Conservation (phyloP, 2,113 vertebrate genomes). For the Nycticryphes semicollaris region DNA sequence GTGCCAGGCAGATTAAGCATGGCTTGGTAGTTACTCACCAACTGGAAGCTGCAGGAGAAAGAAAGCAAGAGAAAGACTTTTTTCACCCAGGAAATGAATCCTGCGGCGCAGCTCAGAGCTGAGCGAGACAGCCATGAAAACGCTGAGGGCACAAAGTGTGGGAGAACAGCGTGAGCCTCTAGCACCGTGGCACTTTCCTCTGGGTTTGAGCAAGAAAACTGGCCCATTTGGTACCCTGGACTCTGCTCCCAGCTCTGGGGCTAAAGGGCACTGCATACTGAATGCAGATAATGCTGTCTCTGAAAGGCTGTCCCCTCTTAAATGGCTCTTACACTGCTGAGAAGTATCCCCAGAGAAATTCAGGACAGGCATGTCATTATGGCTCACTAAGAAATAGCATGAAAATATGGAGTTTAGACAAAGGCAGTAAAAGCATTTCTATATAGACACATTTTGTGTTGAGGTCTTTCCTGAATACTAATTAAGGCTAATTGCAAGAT, state of each 20-base stretch:
- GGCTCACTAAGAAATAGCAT: not conserved
- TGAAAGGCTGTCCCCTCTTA: not conserved
- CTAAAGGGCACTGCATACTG: not conserved
- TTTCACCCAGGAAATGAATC: not conserved
- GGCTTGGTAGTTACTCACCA: not conserved
- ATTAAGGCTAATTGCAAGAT: not conserved
- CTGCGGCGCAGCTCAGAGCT: not conserved
- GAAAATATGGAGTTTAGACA: not conserved
- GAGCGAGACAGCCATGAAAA: not conserved
- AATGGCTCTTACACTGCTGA: rapidly evolving
- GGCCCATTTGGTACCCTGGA: rapidly evolving
- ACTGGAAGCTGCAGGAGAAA: not conserved
- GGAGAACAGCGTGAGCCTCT: not conserved
- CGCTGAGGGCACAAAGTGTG: not conserved
- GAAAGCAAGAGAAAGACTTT: not conserved
- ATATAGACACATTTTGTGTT: not conserved
- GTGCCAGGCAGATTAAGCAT: not conserved
- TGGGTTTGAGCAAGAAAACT: not conserved
- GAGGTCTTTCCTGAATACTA: not conserved
- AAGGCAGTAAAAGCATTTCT: not conserved
- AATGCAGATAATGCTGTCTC: not conserved
- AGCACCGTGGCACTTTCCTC: rapidly evolving
- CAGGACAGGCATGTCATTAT: not conserved
- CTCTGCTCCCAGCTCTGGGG: not conserved
- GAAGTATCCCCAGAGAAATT: not conserved